phyloP scores from a whole-genome alignment of 2,888 invertebrate species.

The Eristalis intricaria region DNA sequence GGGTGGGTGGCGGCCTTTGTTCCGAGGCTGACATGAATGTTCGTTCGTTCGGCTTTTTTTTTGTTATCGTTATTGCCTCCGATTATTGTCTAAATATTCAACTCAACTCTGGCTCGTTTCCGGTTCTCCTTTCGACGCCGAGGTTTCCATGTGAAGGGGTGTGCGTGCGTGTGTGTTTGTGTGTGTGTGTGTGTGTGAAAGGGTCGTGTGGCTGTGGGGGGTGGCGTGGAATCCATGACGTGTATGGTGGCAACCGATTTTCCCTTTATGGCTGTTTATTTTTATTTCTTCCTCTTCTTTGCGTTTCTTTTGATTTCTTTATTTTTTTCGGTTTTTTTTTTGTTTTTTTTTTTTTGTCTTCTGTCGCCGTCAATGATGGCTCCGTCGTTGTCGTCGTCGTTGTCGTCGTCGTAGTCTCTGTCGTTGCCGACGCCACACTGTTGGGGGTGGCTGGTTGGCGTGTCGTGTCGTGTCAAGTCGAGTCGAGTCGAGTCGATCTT shows the following conservation, averaged over 20 bases:
- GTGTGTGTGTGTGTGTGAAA: neutral
- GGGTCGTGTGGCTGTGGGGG: neutral
- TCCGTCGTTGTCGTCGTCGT: neutral
- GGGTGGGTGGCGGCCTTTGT: neutral
- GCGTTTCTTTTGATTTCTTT: neutral
- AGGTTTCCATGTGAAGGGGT: neutral
- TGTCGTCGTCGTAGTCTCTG: slow-evolving; percentile 7
- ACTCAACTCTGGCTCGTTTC: neutral
- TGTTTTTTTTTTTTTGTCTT: neutral
- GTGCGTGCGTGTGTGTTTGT: neutral
- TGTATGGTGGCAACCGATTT: slow-evolving; percentile 15
- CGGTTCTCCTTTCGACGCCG: neutral
- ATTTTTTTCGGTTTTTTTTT: neutral
- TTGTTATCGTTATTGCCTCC: slow-evolving; percentile 19
- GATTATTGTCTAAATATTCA: slow-evolving; percentile 17
- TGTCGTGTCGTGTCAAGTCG: neutral
- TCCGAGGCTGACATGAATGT: neutral
- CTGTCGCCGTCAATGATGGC: neutral
- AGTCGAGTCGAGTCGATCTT: neutral
- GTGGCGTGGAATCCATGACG: neutral
- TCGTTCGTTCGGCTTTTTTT: neutral
- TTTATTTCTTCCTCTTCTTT: neutral
- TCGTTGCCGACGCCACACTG: no score
- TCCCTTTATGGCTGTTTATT: neutral
- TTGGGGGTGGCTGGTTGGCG: neutral